Evolutionary conservation across 2,888 invertebrate genomes (phyloP).

Genomic region (Cheiracanthium punctorium): DNA sequence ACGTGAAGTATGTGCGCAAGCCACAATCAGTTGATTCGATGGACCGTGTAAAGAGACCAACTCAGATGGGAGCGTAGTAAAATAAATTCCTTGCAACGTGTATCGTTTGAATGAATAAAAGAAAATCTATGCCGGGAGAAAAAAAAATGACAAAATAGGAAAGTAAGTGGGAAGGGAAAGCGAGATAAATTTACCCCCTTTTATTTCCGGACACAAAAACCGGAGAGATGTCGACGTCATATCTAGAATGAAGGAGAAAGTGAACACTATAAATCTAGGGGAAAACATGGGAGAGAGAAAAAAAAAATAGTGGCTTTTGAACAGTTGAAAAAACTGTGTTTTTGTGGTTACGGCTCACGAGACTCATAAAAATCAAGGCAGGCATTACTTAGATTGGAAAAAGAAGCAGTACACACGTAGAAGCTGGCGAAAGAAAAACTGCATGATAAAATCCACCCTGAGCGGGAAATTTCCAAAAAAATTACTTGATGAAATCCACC

Average conservation of each 20-base stretch:
- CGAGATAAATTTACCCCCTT: conserved; percentile 21
- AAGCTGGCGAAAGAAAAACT: background rate
- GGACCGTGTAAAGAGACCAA: background rate
- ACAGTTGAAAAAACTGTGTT: conserved; percentile 37
- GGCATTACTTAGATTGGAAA: conserved; percentile 60
- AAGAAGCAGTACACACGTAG: conserved; percentile 26
- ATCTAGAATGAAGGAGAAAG: conserved; percentile 13
- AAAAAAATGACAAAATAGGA: no score
- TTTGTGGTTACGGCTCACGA: conserved; percentile 13
- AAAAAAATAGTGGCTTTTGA: conserved; percentile 48
- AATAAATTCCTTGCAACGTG: no score
- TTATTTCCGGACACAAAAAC: conserved; percentile 30
- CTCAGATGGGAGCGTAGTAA: background rate
- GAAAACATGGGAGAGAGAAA: conserved; percentile 38
- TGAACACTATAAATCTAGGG: conserved; percentile 33
- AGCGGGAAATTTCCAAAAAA: conserved; percentile 19
- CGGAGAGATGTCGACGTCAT: conserved; percentile 47
- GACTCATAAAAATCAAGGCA: conserved; percentile 19
- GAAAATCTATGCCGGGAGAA: no score
- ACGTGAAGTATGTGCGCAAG: no score
- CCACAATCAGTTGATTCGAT: no score
- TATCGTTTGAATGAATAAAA: no score
- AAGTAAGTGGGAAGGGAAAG: background rate
- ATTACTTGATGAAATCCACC: no score
- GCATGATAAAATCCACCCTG: conserved; percentile 41